A percentile compares a stretch with the other conserved stretches of the same genome.
Conservation (phyloP, 1,140 invertebrate species). For the Drosophila tani region DNA sequence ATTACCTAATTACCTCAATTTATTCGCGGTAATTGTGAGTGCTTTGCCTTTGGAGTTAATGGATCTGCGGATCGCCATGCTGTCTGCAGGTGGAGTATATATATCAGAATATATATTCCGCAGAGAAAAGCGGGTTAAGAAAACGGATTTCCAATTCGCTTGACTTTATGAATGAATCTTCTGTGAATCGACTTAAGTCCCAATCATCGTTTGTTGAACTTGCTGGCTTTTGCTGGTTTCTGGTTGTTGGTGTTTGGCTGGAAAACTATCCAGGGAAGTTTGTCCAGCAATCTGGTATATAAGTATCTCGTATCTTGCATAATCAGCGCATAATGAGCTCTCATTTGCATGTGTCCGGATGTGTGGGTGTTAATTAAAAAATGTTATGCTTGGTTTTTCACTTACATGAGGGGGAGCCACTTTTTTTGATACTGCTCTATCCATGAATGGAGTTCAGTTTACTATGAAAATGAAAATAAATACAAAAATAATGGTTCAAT, state of each 20-base stretch:
- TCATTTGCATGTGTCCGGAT: constrained; percentile 64
- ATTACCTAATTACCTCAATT: constrained; percentile 84
- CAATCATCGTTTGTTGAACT: constrained; percentile 62
- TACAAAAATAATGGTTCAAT: neutral
- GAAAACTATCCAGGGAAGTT: constrained; percentile 48
- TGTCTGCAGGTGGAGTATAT: constrained; percentile 45
- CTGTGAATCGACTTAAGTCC: constrained; percentile 25
- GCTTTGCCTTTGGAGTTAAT: constrained; percentile 53
- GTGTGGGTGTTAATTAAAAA: constrained; percentile 55
- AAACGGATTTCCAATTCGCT: constrained; percentile 81
- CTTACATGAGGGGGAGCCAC: neutral
- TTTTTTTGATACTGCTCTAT: neutral
- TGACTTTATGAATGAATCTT: constrained; percentile 78
- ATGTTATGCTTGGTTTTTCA: constrained; percentile 44
- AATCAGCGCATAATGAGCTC: constrained; percentile 77
- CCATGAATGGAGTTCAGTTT: constrained; percentile 6
- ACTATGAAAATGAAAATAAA: neutral
- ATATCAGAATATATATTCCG: neutral
- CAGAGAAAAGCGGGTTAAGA: constrained; percentile 62
- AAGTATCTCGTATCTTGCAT: constrained; percentile 58
- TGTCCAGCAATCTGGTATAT: constrained; percentile 12
- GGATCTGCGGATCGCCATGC: constrained; percentile 44
- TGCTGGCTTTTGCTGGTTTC: constrained; percentile 24
- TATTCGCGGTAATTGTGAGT: constrained; percentile 75
- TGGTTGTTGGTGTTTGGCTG: constrained; percentile 39